Percentiles rank a stretch among this genome's conserved stretches.
Evolutionary conservation across 92 coral and sea anemone species (phyloP).

Genomic region (Metridium senile): DNA sequence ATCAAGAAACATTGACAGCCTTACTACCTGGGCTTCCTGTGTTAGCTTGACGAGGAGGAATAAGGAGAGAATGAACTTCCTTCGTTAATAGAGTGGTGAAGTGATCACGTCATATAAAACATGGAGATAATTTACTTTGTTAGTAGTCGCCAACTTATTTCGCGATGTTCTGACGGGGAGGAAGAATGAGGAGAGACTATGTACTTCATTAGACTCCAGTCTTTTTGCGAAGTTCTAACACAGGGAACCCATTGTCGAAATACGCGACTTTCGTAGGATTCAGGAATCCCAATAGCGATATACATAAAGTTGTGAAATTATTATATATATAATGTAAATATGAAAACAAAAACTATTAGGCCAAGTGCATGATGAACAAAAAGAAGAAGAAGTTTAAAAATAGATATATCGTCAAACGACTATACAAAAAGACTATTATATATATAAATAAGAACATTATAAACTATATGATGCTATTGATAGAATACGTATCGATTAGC

Average conservation of each 20-base stretch:
- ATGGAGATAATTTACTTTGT: not conserved
- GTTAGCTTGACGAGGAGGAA: no score
- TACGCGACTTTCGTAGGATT: no score
- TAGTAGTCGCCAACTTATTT: not conserved
- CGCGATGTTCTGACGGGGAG: no score
- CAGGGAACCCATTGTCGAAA: no score
- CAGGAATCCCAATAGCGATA: no score
- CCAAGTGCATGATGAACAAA: not conserved
- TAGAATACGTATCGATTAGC: not conserved
- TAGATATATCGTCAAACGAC: conserved; percentile 1
- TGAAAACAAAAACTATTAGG: not conserved
- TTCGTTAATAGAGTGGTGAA: no score
- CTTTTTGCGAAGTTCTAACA: no score
- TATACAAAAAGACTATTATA: not conserved
- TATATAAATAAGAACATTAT: no score
- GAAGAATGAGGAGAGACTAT: no score
- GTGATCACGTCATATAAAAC: not conserved
- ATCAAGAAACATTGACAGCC: not conserved
- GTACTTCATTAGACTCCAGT: no score
- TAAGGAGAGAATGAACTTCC: no score
- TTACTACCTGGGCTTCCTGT: no score
- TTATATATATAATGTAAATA: not conserved
- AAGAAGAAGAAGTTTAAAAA: not conserved
- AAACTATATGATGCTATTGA: not conserved
- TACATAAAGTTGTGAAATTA: not conserved